Conservation (phyloP, 2,797 vertebrate genomes). For the Glyptemys insculpta region DNA sequence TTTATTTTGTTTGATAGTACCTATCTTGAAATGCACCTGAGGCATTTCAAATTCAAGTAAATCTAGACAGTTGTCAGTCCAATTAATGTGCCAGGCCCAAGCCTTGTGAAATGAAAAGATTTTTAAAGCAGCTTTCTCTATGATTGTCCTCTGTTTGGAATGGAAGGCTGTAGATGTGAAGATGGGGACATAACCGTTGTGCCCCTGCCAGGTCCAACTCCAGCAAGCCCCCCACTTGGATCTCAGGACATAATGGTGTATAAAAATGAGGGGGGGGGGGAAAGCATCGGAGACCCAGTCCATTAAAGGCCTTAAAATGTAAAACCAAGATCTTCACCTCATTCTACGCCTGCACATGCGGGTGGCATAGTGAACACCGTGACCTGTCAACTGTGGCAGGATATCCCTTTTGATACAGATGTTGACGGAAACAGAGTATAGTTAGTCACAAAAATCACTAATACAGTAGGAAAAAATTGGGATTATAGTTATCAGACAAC, state of each 20-base stretch:
- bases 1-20: background rate
- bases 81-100: conserved; percentile 15
- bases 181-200: background rate
- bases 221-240: conserved; percentile 30
- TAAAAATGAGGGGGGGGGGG: background rate
- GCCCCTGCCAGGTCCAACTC: background rate
- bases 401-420: background rate
- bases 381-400: background rate
- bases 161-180: no score
- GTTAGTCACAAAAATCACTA: background rate
- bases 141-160: background rate
- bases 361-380: conserved; percentile 4
- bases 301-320: background rate
- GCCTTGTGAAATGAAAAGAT: conserved; percentile 36
- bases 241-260: conserved; percentile 12
- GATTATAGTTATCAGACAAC: background rate
- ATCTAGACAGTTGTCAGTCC: conserved; percentile 3
- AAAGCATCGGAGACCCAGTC: background rate
- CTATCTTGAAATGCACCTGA: background rate
- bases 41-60: background rate
- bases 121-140: conserved; percentile 10
- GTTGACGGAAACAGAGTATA: background rate
- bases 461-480: background rate
- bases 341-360: background rate
- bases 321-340: background rate